Percentiles rank a stretch among this genome's conserved stretches.
phyloP scores from a whole-genome alignment of 1,140 invertebrate species.

The Pachyrhynchus sulphureomaculatus region DNA sequence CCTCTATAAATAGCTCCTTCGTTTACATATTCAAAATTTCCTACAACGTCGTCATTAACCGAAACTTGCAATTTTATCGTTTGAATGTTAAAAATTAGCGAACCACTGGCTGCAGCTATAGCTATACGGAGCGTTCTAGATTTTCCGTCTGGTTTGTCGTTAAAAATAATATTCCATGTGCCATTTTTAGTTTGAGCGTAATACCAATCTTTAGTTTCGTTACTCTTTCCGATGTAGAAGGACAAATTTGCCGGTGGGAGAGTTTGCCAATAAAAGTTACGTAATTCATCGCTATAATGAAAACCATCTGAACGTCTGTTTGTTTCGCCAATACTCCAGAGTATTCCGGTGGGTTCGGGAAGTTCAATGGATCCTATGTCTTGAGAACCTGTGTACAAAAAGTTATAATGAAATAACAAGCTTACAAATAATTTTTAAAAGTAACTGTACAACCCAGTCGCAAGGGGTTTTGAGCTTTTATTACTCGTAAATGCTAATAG shows the following conservation, averaged over 20 bases:
- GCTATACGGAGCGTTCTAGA: background rate
- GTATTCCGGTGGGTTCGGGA: background rate
- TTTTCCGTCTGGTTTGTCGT: background rate
- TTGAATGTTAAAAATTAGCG: background rate
- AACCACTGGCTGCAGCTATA: background rate
- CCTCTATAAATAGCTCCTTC: background rate
- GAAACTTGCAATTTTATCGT: background rate
- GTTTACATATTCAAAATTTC: background rate
- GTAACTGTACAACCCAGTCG: background rate
- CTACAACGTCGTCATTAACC: background rate
- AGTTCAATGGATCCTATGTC: background rate
- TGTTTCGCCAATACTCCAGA: background rate
- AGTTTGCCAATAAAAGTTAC: slow-evolving; percentile 3
- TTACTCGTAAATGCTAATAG: background rate
- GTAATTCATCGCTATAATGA: background rate
- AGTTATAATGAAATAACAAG: too few species aligned
- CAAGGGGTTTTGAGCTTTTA: too few species aligned
- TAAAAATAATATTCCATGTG: slow-evolving; percentile 3
- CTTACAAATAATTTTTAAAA: too few species aligned
- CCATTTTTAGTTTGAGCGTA: slow-evolving; percentile 7
- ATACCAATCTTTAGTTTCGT: background rate
- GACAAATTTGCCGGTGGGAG: slow-evolving; percentile 3
- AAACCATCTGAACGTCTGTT: background rate
- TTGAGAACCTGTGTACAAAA: background rate
- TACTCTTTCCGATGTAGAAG: background rate